phyloP scores from a whole-genome alignment of 1,140 invertebrate genomes.

The Drosophila grimshawi region DNA sequence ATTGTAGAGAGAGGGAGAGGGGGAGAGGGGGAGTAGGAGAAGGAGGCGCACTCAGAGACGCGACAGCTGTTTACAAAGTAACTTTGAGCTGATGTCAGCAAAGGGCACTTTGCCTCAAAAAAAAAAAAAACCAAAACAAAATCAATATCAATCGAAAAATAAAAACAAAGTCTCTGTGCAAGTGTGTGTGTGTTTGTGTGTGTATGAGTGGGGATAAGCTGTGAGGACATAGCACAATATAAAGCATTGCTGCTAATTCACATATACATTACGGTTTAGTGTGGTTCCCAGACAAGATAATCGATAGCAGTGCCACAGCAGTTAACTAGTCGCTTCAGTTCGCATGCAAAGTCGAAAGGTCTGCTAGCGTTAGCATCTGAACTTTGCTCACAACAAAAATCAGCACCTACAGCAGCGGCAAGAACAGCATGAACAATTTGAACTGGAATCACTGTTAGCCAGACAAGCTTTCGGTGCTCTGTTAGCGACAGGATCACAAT shows the following conservation, averaged over 20 bases:
- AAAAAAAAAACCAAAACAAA: constrained; percentile 1
- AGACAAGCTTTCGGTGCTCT: no score
- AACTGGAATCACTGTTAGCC: no score
- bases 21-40: no score
- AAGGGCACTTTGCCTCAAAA: constrained; percentile 12
- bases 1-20: background rate
- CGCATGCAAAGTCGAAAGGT: constrained; percentile 36
- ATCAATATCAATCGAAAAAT: constrained; percentile 24
- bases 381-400: constrained; percentile 23
- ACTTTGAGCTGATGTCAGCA: constrained; percentile 8
- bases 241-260: no score
- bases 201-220: no score
- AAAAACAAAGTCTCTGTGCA: constrained; percentile 2
- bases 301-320: constrained; percentile 12
- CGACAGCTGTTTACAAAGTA: constrained; percentile 13
- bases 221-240: background rate
- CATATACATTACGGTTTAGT: background rate
- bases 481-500: no score
- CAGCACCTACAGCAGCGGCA: no score
- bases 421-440: background rate
- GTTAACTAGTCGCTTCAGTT: constrained; percentile 25
- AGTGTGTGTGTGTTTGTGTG: no score
- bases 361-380: constrained; percentile 26
- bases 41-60: constrained; percentile 5
- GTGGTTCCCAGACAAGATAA: background rate